These are phyloP conservation scores for Eurois occulta DNA, from an alignment of 2,888 invertebrate species.

Conservation along the genomic window DNA sequence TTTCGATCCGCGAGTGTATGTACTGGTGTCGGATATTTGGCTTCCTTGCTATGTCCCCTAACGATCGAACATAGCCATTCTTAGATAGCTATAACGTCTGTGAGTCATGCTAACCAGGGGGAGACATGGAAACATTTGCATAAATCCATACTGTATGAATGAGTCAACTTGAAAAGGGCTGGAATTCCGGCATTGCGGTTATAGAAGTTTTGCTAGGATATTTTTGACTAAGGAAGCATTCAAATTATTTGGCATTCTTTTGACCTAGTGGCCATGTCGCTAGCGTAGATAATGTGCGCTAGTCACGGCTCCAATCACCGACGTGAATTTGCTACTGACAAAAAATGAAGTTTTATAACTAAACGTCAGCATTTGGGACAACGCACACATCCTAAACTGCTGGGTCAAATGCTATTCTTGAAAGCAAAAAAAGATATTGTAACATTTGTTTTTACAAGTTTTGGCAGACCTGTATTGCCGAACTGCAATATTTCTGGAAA, in stretches of 20 bases:
- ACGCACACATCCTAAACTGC: background rate
- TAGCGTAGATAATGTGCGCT: background rate
- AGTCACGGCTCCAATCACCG: constrained; percentile 7
- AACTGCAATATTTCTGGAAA: background rate
- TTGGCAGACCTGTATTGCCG: background rate
- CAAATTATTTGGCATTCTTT: background rate
- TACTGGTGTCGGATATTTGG: constrained; percentile 4
- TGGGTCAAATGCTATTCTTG: background rate
- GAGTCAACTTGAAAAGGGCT: constrained; percentile 33
- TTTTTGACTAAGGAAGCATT: background rate
- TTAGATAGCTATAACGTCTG: constrained; percentile 4
- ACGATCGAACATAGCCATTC: constrained; percentile 26
- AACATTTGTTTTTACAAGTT: background rate
- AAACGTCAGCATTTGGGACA: background rate
- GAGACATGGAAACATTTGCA: constrained; percentile 29
- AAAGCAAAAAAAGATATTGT: background rate
- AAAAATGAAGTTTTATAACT: background rate
- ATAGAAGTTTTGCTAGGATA: background rate
- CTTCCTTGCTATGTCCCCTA: background rate
- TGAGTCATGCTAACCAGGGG: constrained; percentile 49
- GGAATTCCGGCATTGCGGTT: constrained; percentile 1
- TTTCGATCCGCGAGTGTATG: background rate
- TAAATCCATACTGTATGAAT: constrained; percentile 48
- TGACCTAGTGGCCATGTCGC: background rate
- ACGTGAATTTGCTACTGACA: background rate